These are phyloP conservation scores for Teleopsis dalmanni DNA, from an alignment of 1,140 invertebrate genomes.

Conservation along the genomic window DNA sequence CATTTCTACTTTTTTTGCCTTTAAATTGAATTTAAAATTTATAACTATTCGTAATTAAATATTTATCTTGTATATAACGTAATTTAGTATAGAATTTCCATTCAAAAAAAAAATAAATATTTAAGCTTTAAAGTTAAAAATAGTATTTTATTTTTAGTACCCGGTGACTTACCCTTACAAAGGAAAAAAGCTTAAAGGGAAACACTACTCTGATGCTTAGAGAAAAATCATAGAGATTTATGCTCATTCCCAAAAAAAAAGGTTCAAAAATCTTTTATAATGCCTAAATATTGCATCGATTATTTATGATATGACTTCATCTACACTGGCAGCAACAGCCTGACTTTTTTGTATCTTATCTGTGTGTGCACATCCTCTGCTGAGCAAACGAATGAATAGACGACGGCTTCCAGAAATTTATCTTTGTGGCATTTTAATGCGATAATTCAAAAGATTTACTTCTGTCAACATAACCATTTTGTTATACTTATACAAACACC, in stretches of 20 bases:
- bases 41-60: too few relatives aligned
- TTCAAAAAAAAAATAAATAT: too few relatives aligned
- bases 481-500: not conserved
- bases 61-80: too few relatives aligned
- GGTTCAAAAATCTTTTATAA: conserved; percentile 32
- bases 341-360: conserved; percentile 2
- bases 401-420: conserved; percentile 7
- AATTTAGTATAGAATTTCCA: too few relatives aligned
- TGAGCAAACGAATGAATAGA: not conserved
- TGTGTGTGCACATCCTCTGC: not conserved
- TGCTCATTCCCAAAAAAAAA: not conserved
- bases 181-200: too few relatives aligned
- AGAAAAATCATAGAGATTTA: too few relatives aligned
- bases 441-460: conserved; percentile 45
- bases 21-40: too few relatives aligned
- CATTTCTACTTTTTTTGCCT: too few relatives aligned
- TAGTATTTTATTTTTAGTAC: too few relatives aligned
- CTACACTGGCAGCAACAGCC: not conserved
- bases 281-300: conserved; percentile 14
- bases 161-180: too few relatives aligned
- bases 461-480: conserved; percentile 44
- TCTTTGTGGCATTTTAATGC: conserved; percentile 34
- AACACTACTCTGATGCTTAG: too few relatives aligned
- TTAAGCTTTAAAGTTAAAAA: too few relatives aligned
- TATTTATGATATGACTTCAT: conserved; percentile 43